Evolutionary conservation across 2,797 vertebrate species (phyloP).

Genomic region (Molossus alvarezi): DNA sequence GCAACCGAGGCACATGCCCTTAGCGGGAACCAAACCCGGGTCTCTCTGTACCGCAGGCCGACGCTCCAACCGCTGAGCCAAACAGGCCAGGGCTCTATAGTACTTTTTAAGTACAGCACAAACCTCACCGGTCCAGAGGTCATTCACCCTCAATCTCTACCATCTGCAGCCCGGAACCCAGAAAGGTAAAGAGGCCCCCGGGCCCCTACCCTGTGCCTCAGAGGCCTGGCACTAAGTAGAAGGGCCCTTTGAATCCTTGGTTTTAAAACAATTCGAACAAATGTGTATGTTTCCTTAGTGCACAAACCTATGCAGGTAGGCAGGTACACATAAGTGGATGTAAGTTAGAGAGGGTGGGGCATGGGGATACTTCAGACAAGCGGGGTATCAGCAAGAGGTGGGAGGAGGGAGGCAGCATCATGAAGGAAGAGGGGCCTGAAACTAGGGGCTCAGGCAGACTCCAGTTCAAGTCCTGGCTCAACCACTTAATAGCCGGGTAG

Average conservation of each 20-base stretch:
- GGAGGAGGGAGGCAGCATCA: not conserved
- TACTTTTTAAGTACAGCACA: not conserved
- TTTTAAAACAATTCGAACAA: not conserved
- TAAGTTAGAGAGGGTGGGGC: not conserved
- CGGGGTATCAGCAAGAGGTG: not conserved
- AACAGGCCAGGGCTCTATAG: too few relatives aligned
- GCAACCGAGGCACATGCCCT: too few relatives aligned
- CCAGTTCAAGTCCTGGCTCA: conserved; percentile 73
- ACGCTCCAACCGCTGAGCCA: too few relatives aligned
- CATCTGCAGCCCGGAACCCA: not conserved
- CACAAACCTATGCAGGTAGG: not conserved
- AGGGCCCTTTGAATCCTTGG: not conserved
- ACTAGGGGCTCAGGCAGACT: not conserved
- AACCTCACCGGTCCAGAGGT: not conserved
- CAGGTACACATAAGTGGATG: too few relatives aligned
- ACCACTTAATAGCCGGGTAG: conserved; percentile 59
- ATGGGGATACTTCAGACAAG: not conserved
- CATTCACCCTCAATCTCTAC: not conserved
- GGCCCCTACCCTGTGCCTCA: not conserved
- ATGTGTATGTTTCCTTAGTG: not conserved
- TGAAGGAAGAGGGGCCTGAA: not conserved
- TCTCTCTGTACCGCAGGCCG: too few relatives aligned
- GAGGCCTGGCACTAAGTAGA: not conserved
- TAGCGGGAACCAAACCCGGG: too few relatives aligned
- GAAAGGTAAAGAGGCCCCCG: not conserved